A percentile compares a stretch with the other conserved stretches of the same genome.
Evolutionary conservation across 2,113 vertebrate species (phyloP).

Genomic region (Mustela nigripes): DNA sequence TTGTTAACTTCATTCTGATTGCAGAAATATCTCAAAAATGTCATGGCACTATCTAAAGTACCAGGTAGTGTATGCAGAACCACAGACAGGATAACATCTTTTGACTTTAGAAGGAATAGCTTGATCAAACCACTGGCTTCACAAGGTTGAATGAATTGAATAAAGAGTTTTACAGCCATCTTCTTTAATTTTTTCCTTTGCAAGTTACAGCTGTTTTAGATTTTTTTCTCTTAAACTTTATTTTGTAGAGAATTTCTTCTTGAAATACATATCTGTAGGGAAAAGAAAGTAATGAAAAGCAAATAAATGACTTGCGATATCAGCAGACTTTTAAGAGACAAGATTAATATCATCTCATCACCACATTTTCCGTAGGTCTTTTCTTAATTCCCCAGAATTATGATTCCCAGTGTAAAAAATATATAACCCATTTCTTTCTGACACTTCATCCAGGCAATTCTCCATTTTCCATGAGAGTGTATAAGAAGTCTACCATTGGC

Average conservation of each 20-base stretch:
- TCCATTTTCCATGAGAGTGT: slow-evolving; percentile 80
- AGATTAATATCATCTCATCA: slow-evolving; percentile 57
- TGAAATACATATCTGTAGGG: slow-evolving; percentile 46
- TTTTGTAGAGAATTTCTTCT: slow-evolving; percentile 55
- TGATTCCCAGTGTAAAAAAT: slow-evolving; percentile 68
- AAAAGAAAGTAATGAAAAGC: slow-evolving; percentile 56
- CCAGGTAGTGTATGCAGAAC: not conserved
- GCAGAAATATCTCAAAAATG: slow-evolving; percentile 29
- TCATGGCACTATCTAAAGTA: not conserved
- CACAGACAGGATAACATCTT: slow-evolving; percentile 3
- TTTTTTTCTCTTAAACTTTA: slow-evolving; percentile 56
- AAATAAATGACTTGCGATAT: slow-evolving; percentile 55
- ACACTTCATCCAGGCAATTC: slow-evolving; percentile 82
- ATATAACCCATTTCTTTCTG: slow-evolving; percentile 81
- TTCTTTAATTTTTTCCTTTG: slow-evolving; percentile 59
- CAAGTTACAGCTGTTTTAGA: slow-evolving; percentile 32
- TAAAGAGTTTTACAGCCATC: not conserved
- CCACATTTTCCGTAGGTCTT: slow-evolving; percentile 60
- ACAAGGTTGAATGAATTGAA: slow-evolving; percentile 41
- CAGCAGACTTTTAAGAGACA: slow-evolving; percentile 56
- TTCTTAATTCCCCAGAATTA: slow-evolving; percentile 66
- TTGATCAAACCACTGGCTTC: slow-evolving; percentile 10
- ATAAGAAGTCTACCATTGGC: slow-evolving; percentile 78
- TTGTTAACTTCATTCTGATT: slow-evolving; percentile 36
- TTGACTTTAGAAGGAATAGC: slow-evolving; percentile 44